phyloP scores from a whole-genome alignment of 1,140 invertebrate genomes.

The Euglossa dilemma region DNA sequence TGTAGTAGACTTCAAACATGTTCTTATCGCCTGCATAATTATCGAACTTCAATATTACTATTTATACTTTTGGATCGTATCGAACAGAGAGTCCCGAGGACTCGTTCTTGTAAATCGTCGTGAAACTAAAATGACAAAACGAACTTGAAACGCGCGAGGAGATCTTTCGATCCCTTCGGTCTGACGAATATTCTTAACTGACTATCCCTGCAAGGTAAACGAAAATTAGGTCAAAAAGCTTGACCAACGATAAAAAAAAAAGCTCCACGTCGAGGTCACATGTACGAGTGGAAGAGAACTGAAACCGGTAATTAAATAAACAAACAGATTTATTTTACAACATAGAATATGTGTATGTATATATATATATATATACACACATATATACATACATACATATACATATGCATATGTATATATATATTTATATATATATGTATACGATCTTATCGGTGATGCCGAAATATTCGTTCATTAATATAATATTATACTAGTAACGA shows the following conservation, averaged over 20 bases:
- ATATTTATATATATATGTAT: slow-evolving; percentile 41
- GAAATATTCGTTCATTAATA: slow-evolving; percentile 71
- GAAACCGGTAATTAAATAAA: slow-evolving; percentile 67
- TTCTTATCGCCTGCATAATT: not conserved
- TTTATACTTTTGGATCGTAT: not conserved
- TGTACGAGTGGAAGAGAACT: slow-evolving; percentile 58
- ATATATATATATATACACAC: slow-evolving; percentile 37
- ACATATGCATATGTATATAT: slow-evolving; percentile 30
- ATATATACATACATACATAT: slow-evolving; percentile 37
- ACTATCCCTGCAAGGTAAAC: slow-evolving; percentile 13
- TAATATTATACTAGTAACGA: slow-evolving; percentile 39
- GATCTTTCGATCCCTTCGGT: not conserved
- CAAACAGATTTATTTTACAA: slow-evolving; percentile 72
- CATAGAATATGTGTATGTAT: slow-evolving; percentile 50
- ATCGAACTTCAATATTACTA: not conserved
- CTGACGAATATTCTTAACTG: slow-evolving; percentile 14
- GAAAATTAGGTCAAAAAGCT: slow-evolving; percentile 10
- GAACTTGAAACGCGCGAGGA: not conserved
- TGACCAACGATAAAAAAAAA: slow-evolving; percentile 13
- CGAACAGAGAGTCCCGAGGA: not conserved
- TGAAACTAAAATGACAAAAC: not conserved
- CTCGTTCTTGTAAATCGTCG: not conserved
- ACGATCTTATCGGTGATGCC: slow-evolving; percentile 70
- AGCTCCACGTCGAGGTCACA: slow-evolving; percentile 16
- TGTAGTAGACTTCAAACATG: slow-evolving; percentile 71